Evolutionary conservation across 1,140 invertebrate species (phyloP).

Genomic region (Pseudomyrmex pallidus): DNA sequence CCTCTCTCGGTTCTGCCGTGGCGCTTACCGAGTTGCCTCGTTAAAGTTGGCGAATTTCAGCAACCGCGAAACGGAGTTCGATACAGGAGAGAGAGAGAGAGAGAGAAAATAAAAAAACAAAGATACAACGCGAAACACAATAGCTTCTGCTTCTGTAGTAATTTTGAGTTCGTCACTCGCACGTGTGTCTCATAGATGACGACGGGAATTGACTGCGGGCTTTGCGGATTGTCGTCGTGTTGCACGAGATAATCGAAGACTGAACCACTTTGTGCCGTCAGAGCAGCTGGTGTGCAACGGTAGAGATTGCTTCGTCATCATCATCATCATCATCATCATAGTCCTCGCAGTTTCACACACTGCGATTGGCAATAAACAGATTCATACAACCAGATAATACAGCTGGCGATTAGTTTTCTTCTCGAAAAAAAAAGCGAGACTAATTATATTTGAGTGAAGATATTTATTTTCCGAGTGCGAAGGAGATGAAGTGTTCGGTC

Average conservation of each 20-base stretch:
- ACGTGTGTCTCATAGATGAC: slow-evolving; percentile 30
- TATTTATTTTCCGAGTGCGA: neutral
- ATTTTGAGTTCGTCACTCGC: slow-evolving; percentile 44
- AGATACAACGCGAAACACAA: slow-evolving; percentile 37
- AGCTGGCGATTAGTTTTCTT: too few species aligned
- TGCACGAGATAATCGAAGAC: slow-evolving; percentile 20
- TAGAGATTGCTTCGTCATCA: slow-evolving; percentile 3
- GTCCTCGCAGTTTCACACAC: too few species aligned
- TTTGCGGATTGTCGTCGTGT: slow-evolving; percentile 20
- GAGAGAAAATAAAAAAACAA: neutral
- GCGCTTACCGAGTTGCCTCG: slow-evolving; percentile 58
- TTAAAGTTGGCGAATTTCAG: slow-evolving; percentile 52
- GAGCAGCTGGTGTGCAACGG: neutral
- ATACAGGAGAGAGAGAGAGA: neutral
- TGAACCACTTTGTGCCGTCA: neutral
- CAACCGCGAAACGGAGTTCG: slow-evolving; percentile 19
- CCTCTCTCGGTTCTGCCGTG: neutral
- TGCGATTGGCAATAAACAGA: neutral
- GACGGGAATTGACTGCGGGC: slow-evolving; percentile 5
- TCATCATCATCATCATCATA: neutral
- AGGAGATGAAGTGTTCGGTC: too few species aligned
- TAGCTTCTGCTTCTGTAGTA: slow-evolving; percentile 24
- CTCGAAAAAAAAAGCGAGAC: too few species aligned
- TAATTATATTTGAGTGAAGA: neutral
- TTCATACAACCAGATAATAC: too few species aligned